Evolutionary conservation across 2,113 vertebrate genomes (phyloP).

Genomic region (Cheilinus undulatus): DNA sequence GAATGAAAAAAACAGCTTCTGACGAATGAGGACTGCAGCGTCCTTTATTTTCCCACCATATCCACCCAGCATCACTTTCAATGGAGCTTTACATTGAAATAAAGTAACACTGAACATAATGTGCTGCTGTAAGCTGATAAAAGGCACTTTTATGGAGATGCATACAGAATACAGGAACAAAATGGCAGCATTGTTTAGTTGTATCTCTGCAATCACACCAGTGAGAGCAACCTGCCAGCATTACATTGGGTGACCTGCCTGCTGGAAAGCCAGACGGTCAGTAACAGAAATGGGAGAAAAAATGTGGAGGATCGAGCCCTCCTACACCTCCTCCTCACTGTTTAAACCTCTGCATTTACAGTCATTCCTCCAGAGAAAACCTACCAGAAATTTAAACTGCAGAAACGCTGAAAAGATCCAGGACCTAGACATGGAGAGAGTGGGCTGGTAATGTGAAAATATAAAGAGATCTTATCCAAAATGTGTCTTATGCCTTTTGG

Average conservation of each 20-base stretch:
- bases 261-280: constrained; percentile 20
- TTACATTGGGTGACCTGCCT: constrained; percentile 30
- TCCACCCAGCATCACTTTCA: neutral
- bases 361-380: constrained; percentile 33
- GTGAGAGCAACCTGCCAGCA: constrained; percentile 16
- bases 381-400: constrained; percentile 18
- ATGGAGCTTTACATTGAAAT: neutral
- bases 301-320: constrained; percentile 12
- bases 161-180: constrained; percentile 29
- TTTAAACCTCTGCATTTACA: constrained; percentile 50
- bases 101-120: neutral
- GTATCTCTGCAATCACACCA: constrained; percentile 32
- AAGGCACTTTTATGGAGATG: neutral
- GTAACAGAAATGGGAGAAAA: constrained; percentile 21
- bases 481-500: neutral
- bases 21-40: neutral
- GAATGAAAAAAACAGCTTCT: neutral
- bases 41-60: neutral
- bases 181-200: constrained; percentile 37
- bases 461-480: constrained; percentile 16
- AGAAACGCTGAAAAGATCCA: constrained; percentile 9
- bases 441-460: constrained; percentile 27
- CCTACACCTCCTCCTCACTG: constrained; percentile 19
- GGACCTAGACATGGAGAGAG: constrained; percentile 13
- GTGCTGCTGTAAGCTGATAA: constrained; percentile 5